Conservation (phyloP, 1,140 invertebrate species). For the Sitobion miscanthi region DNA sequence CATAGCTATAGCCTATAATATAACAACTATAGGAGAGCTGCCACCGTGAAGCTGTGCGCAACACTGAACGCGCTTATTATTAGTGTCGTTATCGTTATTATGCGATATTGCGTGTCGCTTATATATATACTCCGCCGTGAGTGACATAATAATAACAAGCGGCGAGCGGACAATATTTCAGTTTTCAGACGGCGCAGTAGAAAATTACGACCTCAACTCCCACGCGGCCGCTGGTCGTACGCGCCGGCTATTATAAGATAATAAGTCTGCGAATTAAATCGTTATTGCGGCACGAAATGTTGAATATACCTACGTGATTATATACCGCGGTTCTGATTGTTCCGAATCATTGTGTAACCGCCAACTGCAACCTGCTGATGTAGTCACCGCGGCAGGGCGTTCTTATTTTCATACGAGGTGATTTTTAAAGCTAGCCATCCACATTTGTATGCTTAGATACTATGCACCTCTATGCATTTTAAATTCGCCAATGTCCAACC, state of each 20-base stretch:
- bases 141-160: conserved; percentile 19
- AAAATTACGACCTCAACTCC: not conserved
- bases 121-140: not conserved
- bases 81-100: not conserved
- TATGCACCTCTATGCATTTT: not conserved
- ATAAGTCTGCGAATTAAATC: conserved; percentile 3
- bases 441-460: not conserved
- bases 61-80: not conserved
- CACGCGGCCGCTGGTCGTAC: not conserved
- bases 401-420: not conserved
- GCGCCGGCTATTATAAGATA: not conserved
- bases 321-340: conserved; percentile 4
- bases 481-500: not conserved
- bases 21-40: not conserved
- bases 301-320: not conserved
- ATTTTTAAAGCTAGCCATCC: not conserved
- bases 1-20: too few species aligned
- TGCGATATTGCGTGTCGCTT: not conserved
- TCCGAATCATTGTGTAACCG: not conserved
- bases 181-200: not conserved
- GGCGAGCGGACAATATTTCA: not conserved
- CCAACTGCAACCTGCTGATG: not conserved
- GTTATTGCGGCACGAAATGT: conserved; percentile 7
- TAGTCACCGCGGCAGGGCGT: not conserved
- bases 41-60: not conserved